phyloP scores from a whole-genome alignment of 2,888 invertebrate genomes.

The Aricia artaxerxes region DNA sequence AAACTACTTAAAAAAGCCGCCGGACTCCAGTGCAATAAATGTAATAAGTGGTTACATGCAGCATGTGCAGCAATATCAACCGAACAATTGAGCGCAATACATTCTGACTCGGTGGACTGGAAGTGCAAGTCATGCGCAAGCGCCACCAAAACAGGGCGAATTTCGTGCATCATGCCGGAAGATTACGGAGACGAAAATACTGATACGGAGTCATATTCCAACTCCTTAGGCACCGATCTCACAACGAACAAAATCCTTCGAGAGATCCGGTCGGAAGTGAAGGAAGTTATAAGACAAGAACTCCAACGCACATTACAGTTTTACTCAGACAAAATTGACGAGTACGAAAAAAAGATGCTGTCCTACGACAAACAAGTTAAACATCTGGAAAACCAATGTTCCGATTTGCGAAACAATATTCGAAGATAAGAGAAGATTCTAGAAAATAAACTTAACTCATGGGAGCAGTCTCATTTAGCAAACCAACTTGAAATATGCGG shows the following conservation, averaged over 20 bases:
- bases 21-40: constrained; percentile 40
- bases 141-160: constrained; percentile 35
- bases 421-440: neutral
- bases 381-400: neutral
- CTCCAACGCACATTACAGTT: neutral
- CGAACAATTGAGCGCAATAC: constrained; percentile 39
- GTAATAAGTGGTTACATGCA: constrained; percentile 40
- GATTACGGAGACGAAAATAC: neutral
- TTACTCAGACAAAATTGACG: neutral
- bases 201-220: constrained; percentile 8
- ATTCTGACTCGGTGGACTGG: constrained; percentile 39
- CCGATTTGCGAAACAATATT: neutral
- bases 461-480: neutral
- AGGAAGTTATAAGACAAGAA: constrained; percentile 4
- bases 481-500: constrained; percentile 6
- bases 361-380: constrained; percentile 3
- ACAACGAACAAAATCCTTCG: constrained; percentile 1
- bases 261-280: neutral
- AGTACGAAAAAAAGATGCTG: neutral
- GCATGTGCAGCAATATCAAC: constrained; percentile 38
- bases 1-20: constrained; percentile 36
- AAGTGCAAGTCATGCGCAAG: constrained; percentile 38
- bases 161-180: constrained; percentile 40
- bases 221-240: neutral
- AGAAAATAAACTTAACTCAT: neutral